Conservation (phyloP, 1,140 invertebrate species). For the Chrysomallon squamiferum region DNA sequence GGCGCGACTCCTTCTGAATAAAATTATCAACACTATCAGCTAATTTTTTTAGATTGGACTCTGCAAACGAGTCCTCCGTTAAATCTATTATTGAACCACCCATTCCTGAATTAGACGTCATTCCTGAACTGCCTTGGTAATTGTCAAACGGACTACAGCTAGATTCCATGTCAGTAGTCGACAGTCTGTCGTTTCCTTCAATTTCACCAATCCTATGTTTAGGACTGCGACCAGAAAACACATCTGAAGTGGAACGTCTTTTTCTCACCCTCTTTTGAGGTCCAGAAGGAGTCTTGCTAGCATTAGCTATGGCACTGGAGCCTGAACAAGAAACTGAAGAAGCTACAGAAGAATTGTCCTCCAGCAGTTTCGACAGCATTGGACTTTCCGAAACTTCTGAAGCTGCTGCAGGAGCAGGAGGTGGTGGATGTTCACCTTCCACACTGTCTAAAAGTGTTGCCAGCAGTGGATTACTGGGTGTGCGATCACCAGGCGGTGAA, state of each 20-base stretch:
- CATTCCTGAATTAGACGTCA: conserved; percentile 6
- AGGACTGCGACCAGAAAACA: conserved; percentile 56
- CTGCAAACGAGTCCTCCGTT: conserved; percentile 34
- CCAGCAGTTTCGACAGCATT: conserved; percentile 63
- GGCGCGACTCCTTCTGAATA: conserved; percentile 41
- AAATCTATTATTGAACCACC: conserved; percentile 39
- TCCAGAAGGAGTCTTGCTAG: neutral
- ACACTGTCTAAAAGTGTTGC: conserved; percentile 54
- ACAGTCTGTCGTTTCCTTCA: conserved; percentile 29
- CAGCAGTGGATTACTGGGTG: conserved; percentile 51
- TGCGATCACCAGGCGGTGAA: neutral
- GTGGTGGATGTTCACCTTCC: conserved; percentile 18
- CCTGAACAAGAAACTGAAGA: conserved; percentile 8
- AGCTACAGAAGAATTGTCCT: conserved; percentile 56
- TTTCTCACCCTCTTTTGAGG: conserved; percentile 26
- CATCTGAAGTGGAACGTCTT: conserved; percentile 22
- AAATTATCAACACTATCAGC: conserved; percentile 54
- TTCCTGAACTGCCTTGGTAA: conserved; percentile 3
- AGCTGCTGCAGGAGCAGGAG: conserved; percentile 10
- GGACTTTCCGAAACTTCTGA: conserved; percentile 46
- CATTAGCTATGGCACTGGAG: neutral
- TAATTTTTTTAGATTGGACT: conserved; percentile 54
- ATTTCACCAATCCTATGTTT: conserved; percentile 55
- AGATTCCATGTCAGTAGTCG: conserved; percentile 15
- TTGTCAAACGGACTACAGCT: conserved; percentile 21